A percentile compares a stretch with the other conserved stretches of the same genome.
These are phyloP conservation scores for Fulmarus glacialis DNA, from an alignment of 2,113 vertebrate species.

Conservation along the genomic window DNA sequence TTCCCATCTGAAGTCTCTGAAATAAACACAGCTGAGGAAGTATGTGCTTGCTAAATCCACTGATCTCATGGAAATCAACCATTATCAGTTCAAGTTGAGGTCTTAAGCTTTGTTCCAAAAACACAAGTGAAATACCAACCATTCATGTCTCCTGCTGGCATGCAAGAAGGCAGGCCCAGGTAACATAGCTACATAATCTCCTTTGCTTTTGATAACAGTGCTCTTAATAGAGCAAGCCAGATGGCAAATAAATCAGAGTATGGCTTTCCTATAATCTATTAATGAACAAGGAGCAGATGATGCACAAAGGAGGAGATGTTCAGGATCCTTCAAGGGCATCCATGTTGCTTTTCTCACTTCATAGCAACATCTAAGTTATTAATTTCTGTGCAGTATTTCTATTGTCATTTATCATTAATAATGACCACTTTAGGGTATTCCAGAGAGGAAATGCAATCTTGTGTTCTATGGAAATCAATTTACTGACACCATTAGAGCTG, in stretches of 20 bases:
- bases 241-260: neutral
- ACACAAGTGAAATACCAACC: neutral
- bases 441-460: neutral
- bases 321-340: neutral
- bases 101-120: neutral
- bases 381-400: neutral
- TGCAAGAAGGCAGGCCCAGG: neutral
- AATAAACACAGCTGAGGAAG: neutral
- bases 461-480: neutral
- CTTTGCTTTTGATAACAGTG: neutral
- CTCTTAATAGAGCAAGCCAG: neutral
- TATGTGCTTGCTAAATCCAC: rapidly evolving
- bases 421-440: neutral
- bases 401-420: neutral
- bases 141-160: neutral
- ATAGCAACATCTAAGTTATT: neutral
- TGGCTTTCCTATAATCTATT: neutral
- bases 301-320: neutral
- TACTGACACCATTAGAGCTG: neutral
- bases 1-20: neutral
- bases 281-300: neutral
- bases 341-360: neutral
- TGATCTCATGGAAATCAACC: neutral
- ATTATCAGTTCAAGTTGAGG: neutral
- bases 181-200: neutral